phyloP scores from a whole-genome alignment of 2,113 vertebrate genomes.

The Leptobrachium ailaonicum region DNA sequence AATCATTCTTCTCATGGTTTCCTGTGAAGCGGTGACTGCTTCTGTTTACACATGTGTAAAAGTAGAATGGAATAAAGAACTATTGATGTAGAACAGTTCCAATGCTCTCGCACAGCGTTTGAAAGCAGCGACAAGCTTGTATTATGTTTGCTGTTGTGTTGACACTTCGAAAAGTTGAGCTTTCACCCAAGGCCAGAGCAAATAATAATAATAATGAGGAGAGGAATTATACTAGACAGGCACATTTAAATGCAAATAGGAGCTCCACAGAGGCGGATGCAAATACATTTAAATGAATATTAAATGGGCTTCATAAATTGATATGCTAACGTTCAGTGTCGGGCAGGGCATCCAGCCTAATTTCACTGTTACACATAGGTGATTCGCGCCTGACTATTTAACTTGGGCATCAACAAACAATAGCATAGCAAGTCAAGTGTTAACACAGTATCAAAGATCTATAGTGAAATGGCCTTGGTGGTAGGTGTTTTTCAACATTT shows the following conservation, averaged over 20 bases:
- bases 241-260: constrained; percentile 50
- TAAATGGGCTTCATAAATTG: constrained; percentile 45
- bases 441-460: constrained; percentile 13
- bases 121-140: constrained; percentile 44
- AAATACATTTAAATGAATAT: constrained; percentile 48
- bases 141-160: constrained; percentile 48
- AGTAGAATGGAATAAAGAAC: constrained; percentile 45
- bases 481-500: no score
- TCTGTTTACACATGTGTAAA: constrained; percentile 46
- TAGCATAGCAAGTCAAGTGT: background rate
- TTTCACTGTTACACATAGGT: constrained; percentile 35
- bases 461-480: background rate
- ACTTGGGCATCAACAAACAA: constrained; percentile 12
- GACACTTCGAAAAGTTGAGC: constrained; percentile 37
- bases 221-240: constrained; percentile 49
- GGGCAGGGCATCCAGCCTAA: constrained; percentile 28
- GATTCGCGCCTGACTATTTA: constrained; percentile 17
- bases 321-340: constrained; percentile 38
- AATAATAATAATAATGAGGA: constrained; percentile 51
- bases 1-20: constrained; percentile 40
- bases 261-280: constrained; percentile 37
- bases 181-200: constrained; percentile 47
- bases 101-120: constrained; percentile 22
- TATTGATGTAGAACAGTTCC: constrained; percentile 47
- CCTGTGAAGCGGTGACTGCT: constrained; percentile 35